A percentile compares a stretch with the other conserved stretches of the same genome.
phyloP scores from a whole-genome alignment of 2,888 invertebrate species.

The Tortricodes alternella region DNA sequence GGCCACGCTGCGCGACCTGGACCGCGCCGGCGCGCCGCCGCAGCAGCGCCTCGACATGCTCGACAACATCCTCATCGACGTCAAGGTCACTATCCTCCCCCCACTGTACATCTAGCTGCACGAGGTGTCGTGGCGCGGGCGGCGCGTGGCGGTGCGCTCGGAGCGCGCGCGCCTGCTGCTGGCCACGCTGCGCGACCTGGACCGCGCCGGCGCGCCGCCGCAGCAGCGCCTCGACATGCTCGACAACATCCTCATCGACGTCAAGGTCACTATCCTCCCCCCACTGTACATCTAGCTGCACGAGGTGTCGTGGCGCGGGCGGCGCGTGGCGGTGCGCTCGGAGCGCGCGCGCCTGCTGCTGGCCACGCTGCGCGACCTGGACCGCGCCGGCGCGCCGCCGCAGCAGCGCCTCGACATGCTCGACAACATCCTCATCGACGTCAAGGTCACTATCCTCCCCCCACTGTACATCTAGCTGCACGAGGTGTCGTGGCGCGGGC shows the following conservation, averaged over 20 bases:
- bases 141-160: conserved; percentile 91
- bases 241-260: conserved; percentile 96
- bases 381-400: conserved; percentile 85
- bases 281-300: too few species aligned
- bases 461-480: too few species aligned
- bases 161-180: conserved; percentile 92
- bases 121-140: conserved; percentile 96
- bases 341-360: conserved; percentile 92
- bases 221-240: conserved; percentile 91
- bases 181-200: conserved; percentile 89
- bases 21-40: conserved; percentile 85
- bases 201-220: conserved; percentile 85
- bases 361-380: conserved; percentile 89
- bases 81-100: too few species aligned
- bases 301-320: conserved; percentile 96
- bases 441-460: too few species aligned
- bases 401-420: conserved; percentile 91
- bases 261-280: too few species aligned
- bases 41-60: conserved; percentile 91
- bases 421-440: conserved; percentile 96
- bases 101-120: too few species aligned
- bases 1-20: conserved; percentile 89
- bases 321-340: conserved; percentile 91
- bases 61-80: conserved; percentile 96
- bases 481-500: conserved; percentile 96